phyloP scores from a whole-genome alignment of 2,797 vertebrate species.

The Leucoraja ocellata region DNA sequence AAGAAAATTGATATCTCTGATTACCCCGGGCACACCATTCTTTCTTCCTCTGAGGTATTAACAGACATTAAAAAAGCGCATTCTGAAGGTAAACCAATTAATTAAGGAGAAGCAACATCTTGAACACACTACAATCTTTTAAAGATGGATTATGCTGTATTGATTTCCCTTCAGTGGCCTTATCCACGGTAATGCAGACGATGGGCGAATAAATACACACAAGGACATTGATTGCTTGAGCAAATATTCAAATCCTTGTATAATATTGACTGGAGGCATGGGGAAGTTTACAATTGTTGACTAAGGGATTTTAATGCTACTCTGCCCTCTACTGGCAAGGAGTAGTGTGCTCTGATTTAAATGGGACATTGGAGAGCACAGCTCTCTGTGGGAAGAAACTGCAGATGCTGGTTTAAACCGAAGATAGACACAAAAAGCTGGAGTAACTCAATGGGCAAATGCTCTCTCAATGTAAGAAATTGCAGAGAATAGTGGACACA shows the following conservation, averaged over 20 bases:
- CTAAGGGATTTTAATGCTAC: conserved; percentile 28
- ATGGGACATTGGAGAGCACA: neutral
- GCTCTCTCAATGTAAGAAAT: no score
- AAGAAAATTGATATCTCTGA: neutral
- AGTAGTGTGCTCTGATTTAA: neutral
- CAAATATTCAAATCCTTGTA: neutral
- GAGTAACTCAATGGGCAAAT: no score
- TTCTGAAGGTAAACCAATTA: neutral
- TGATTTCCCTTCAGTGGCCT: neutral
- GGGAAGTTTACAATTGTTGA: neutral
- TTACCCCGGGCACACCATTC: neutral
- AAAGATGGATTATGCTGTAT: neutral
- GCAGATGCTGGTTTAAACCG: no score
- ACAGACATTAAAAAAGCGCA: neutral
- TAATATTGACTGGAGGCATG: neutral
- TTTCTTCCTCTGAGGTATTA: neutral
- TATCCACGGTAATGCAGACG: neutral
- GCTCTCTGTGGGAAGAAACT: no score
- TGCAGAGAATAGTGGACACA: no score
- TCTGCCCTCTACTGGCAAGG: conserved; percentile 32
- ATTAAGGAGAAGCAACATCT: neutral
- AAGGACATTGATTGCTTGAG: neutral
- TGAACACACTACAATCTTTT: neutral
- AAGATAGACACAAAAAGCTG: no score
- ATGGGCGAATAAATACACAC: neutral